Evolutionary conservation across 2,888 invertebrate genomes (phyloP).

Genomic region (Miltochrista miniata): DNA sequence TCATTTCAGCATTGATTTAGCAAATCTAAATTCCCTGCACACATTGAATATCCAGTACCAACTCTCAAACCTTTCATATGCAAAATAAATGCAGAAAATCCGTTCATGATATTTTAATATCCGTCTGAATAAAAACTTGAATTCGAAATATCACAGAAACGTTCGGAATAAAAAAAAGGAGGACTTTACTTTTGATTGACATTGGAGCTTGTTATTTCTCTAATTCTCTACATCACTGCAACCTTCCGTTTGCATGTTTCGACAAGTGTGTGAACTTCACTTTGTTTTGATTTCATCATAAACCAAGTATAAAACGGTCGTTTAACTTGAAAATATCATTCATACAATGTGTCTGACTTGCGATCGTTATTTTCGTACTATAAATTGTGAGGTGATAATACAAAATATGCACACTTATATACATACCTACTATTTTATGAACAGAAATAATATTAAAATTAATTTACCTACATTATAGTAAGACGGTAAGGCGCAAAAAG

Average conservation of each 20-base stretch:
- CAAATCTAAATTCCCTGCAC: neutral
- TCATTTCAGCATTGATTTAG: neutral
- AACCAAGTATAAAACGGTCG: neutral
- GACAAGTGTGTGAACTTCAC: constrained; percentile 29
- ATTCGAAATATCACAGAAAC: constrained; percentile 32
- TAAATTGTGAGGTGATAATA: too few species aligned
- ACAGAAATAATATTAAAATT: neutral
- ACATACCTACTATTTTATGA: neutral
- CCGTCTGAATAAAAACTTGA: constrained; percentile 34
- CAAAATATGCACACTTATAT: neutral
- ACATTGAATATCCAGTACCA: constrained; percentile 8
- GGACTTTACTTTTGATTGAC: constrained; percentile 45
- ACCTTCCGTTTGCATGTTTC: constrained; percentile 31
- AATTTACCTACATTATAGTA: too few species aligned
- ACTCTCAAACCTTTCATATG: constrained; percentile 23
- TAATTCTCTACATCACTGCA: constrained; percentile 34
- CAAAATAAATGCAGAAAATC: constrained; percentile 24
- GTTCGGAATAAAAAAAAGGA: constrained; percentile 40
- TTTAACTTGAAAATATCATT: too few species aligned
- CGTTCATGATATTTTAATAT: constrained; percentile 23
- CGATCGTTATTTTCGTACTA: neutral
- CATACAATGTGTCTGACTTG: neutral
- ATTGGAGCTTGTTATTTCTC: constrained; percentile 55
- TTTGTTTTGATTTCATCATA: neutral
- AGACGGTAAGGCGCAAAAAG: too few species aligned